A percentile compares a stretch with the other conserved stretches of the same genome.
These are phyloP conservation scores for Seira ritae DNA, from an alignment of 2,888 invertebrate species.

Conservation along the genomic window DNA sequence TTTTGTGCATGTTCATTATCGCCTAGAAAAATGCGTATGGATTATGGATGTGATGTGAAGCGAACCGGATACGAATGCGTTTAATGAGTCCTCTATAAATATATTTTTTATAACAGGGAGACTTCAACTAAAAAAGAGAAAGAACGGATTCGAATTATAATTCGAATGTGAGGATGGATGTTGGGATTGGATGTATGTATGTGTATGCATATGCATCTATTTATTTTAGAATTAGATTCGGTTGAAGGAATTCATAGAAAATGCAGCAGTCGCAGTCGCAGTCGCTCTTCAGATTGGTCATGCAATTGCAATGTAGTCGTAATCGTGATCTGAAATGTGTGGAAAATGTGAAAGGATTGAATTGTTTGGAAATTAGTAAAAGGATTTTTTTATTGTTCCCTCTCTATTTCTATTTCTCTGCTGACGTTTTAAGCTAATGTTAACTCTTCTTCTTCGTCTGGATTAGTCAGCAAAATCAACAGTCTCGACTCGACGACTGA, in stretches of 20 bases:
- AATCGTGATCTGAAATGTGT: conserved; percentile 37
- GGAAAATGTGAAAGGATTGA: conserved; percentile 22
- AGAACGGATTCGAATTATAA: conserved; percentile 31
- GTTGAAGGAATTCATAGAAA: conserved; percentile 61
- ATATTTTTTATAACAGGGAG: conserved; percentile 53
- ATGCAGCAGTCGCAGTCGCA: conserved; percentile 20
- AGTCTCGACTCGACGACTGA: neutral
- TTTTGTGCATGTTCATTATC: conserved; percentile 18
- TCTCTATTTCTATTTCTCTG: conserved; percentile 27
- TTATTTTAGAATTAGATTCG: conserved; percentile 65
- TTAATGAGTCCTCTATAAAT: conserved; percentile 64
- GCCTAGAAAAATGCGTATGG: conserved; percentile 34
- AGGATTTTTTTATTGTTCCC: conserved; percentile 11
- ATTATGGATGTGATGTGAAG: conserved; percentile 43
- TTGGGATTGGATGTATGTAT: neutral
- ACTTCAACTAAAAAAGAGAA: conserved; percentile 34
- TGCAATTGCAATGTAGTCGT: conserved; percentile 26
- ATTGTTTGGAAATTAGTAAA: conserved; percentile 5
- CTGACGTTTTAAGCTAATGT: neutral
- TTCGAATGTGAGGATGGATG: neutral
- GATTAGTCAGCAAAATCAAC: conserved; percentile 58
- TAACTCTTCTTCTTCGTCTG: conserved; percentile 10
- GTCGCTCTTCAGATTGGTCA: conserved; percentile 30
- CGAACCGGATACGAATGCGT: conserved; percentile 65
- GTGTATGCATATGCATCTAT: conserved; percentile 49